Conservation (phyloP, 2,113 vertebrate genomes). For the Amazona guildingii region DNA sequence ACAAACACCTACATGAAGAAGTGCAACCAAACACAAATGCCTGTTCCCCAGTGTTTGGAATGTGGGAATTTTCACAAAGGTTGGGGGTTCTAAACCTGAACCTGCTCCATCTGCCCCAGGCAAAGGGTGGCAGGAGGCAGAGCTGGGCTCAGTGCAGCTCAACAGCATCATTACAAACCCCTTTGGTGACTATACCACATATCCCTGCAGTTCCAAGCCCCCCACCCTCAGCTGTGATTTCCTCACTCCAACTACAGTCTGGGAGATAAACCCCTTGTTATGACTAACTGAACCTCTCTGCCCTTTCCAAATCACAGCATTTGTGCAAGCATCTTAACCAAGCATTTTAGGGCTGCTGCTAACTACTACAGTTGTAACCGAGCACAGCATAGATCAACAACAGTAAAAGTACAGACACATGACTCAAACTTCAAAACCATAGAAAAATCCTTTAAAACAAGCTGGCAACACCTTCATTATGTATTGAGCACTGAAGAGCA, state of each 20-base stretch:
- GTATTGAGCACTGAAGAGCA: not conserved
- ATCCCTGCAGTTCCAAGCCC: not conserved
- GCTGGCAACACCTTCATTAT: not conserved
- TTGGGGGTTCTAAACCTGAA: not conserved
- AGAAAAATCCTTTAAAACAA: not conserved
- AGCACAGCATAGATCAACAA: not conserved
- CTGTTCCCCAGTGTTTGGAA: not conserved
- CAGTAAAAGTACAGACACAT: not conserved
- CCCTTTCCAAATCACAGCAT: not conserved
- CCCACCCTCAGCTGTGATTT: not conserved
- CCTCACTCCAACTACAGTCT: accelerated
- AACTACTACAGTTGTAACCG: not conserved
- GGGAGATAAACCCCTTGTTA: not conserved
- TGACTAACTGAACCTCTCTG: not conserved
- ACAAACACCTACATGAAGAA: not conserved
- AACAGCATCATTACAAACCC: not conserved
- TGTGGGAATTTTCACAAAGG: not conserved
- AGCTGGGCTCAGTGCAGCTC: not conserved
- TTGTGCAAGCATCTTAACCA: not conserved
- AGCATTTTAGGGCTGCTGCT: not conserved
- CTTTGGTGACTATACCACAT: not conserved
- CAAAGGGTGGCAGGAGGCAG: not conserved
- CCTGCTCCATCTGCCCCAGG: not conserved
- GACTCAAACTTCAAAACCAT: not conserved
- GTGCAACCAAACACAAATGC: not conserved